Evolutionary conservation across 2,113 vertebrate genomes (phyloP).

Genomic region (Pachyramphus minor): DNA sequence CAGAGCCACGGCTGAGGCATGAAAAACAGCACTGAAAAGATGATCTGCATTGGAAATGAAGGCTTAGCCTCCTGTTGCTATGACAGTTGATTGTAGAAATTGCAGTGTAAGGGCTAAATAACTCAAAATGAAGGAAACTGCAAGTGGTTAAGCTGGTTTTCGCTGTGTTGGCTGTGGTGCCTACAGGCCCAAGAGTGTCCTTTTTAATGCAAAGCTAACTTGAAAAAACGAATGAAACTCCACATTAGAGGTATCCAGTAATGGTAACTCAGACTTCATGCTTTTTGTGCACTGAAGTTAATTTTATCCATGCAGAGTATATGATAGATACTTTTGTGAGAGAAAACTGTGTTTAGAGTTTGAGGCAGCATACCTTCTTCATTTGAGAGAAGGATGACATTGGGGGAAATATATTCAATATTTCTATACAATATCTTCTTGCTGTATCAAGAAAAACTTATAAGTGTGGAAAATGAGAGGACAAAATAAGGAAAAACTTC

Average conservation of each 20-base stretch:
- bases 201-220: not conserved
- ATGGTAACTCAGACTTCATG: not conserved
- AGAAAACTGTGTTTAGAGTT: not conserved
- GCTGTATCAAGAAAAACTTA: not conserved
- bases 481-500: not conserved
- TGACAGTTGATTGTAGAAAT: not conserved
- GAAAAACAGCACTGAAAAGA: not conserved
- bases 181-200: not conserved
- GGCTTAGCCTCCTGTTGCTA: not conserved
- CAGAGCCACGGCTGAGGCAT: not conserved
- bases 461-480: not conserved
- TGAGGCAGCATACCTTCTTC: not conserved
- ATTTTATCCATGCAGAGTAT: not conserved
- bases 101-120: not conserved
- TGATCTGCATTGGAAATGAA: not conserved
- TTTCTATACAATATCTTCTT: not conserved
- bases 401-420: not conserved
- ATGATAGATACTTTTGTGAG: not conserved
- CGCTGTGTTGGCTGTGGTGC: not conserved
- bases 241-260: rapidly evolving
- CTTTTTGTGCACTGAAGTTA: not conserved
- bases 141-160: not conserved
- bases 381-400: not conserved
- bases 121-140: not conserved
- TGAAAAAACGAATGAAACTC: not conserved